A percentile compares a stretch with the other conserved stretches of the same genome.
These are phyloP conservation scores for Meteorus sp. DNA, from an alignment of 1,140 invertebrate species.

Conservation along the genomic window DNA sequence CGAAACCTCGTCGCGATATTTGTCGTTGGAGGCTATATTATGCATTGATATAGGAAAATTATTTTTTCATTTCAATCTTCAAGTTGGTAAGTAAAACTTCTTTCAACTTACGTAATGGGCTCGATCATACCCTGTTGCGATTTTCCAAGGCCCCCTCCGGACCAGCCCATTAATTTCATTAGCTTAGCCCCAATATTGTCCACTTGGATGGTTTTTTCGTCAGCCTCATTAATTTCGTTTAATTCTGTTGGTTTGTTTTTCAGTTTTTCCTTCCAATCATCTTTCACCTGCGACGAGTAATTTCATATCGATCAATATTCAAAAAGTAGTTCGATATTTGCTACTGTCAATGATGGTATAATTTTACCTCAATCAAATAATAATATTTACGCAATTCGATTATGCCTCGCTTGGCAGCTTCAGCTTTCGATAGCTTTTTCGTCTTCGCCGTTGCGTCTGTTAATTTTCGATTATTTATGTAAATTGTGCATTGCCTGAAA, in stretches of 20 bases:
- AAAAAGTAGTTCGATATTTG: background rate
- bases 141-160: slow-evolving; percentile 74
- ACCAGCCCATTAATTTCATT: slow-evolving; percentile 81
- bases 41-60: slow-evolving; percentile 5
- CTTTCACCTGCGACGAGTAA: slow-evolving; percentile 33
- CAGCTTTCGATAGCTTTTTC: slow-evolving; percentile 53
- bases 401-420: slow-evolving; percentile 52
- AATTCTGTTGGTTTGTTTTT: slow-evolving; percentile 24
- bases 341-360: background rate
- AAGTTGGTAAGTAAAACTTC: background rate
- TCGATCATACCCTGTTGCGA: slow-evolving; percentile 69
- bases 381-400: slow-evolving; percentile 54
- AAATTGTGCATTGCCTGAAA: too few species aligned
- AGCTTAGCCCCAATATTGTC: slow-evolving; percentile 70
- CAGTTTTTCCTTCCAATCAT: slow-evolving; percentile 36
- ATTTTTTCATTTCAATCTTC: background rate
- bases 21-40: slow-evolving; percentile 52
- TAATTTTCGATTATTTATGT: slow-evolving; percentile 50
- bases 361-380: slow-evolving; percentile 61
- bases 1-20: slow-evolving; percentile 47
- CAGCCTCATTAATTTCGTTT: slow-evolving; percentile 13
- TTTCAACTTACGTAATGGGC: slow-evolving; percentile 61
- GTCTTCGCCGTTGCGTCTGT: slow-evolving; percentile 38
- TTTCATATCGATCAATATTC: background rate
- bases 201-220: slow-evolving; percentile 43